Conservation (phyloP, 2,797 vertebrate genomes). For the Sebastiscus tertius region DNA sequence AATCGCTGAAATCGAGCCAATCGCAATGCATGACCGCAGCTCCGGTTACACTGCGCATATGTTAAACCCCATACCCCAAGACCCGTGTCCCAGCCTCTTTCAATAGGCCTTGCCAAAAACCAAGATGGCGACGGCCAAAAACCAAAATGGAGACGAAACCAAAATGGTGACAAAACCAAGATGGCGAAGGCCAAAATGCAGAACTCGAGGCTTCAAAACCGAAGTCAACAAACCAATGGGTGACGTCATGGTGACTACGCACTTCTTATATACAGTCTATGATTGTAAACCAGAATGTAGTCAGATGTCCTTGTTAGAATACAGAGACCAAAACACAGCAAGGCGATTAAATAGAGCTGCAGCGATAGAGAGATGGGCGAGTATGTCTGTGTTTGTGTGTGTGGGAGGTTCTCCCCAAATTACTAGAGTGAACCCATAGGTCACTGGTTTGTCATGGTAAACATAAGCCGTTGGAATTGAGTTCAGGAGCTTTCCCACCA, state of each 20-base stretch:
- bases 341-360: slow-evolving; percentile 17
- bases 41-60: neutral
- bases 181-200: neutral
- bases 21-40: too few relatives aligned
- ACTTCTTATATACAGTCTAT: neutral
- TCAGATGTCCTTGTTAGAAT: slow-evolving; percentile 31
- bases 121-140: neutral
- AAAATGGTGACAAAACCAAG: neutral
- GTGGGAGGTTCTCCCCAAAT: slow-evolving; percentile 70
- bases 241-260: neutral
- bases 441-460: slow-evolving; percentile 78
- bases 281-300: neutral
- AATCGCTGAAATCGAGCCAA: too few relatives aligned
- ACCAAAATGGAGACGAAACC: neutral
- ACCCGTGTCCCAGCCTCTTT: neutral
- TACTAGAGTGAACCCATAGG: slow-evolving; percentile 82
- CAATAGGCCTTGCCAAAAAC: neutral
- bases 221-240: neutral
- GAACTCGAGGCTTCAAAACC: neutral
- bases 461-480: slow-evolving; percentile 77
- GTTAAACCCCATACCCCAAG: neutral
- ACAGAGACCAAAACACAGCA: neutral
- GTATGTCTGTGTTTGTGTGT: slow-evolving; percentile 22
- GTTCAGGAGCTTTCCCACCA: slow-evolving; percentile 77
- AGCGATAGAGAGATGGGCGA: slow-evolving; percentile 24